A percentile compares a stretch with the other conserved stretches of the same genome.
Evolutionary conservation across 1,140 invertebrate species (phyloP).

Genomic region (Ceratina calcarata): DNA sequence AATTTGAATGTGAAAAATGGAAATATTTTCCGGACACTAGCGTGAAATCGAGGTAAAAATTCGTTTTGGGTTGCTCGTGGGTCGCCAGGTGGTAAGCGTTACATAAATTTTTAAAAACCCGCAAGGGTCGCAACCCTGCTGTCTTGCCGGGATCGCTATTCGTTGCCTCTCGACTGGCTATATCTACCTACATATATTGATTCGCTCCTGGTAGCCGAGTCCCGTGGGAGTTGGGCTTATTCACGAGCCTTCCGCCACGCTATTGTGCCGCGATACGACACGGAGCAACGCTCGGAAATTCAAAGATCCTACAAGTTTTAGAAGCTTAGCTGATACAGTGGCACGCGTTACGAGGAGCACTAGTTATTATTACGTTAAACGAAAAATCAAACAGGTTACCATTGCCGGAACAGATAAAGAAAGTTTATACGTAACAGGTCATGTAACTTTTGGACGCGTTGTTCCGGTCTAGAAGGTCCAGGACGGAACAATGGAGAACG

Average conservation of each 20-base stretch:
- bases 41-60: too few species aligned
- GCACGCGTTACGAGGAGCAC: not conserved
- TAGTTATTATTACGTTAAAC: not conserved
- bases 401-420: not conserved
- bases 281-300: not conserved
- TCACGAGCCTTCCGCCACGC: constrained; percentile 8
- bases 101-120: too few species aligned
- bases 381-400: too few species aligned
- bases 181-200: not conserved
- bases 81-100: too few species aligned
- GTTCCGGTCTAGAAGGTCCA: not conserved
- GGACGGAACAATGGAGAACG: not conserved
- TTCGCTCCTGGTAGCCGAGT: not conserved
- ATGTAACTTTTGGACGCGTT: not conserved
- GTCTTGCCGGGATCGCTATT: too few species aligned
- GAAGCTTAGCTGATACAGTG: not conserved
- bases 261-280: not conserved
- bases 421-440: not conserved
- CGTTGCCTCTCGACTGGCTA: too few species aligned
- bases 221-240: constrained; percentile 5
- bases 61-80: too few species aligned
- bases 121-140: too few species aligned
- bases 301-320: constrained; percentile 9
- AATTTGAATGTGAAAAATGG: too few species aligned
- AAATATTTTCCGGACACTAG: too few species aligned